These are phyloP conservation scores for Lepidocyrtoides sp. DNA, from an alignment of 2,888 invertebrate genomes.

Conservation along the genomic window DNA sequence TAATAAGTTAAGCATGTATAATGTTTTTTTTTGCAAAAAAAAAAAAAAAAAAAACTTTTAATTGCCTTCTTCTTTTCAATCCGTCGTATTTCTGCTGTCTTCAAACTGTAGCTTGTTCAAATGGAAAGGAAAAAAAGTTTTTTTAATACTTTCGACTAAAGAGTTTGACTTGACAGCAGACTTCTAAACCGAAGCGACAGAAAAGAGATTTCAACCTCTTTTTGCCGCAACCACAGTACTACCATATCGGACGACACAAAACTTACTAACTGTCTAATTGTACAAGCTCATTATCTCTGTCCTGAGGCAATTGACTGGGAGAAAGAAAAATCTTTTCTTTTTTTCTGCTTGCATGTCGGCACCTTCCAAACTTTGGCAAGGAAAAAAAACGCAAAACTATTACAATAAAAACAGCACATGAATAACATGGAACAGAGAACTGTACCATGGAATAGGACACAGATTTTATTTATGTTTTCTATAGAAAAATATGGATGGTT, in stretches of 20 bases:
- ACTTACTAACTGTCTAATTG: conserved; percentile 57
- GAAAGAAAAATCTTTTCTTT: not conserved
- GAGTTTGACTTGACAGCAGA: not conserved
- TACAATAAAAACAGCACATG: not conserved
- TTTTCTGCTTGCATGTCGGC: not conserved
- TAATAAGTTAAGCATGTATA: too few relatives aligned
- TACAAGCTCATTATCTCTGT: conserved; percentile 76
- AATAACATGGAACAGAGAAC: not conserved
- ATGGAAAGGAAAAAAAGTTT: conserved; percentile 49
- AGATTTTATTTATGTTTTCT: not conserved
- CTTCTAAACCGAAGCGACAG: not conserved
- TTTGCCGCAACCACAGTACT: not conserved
- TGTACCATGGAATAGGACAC: not conserved
- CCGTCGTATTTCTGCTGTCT: not conserved
- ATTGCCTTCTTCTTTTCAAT: conserved; percentile 46
- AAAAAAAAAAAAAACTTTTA: conserved; percentile 73
- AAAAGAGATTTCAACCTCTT: not conserved
- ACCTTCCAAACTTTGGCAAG: not conserved
- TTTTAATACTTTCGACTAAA: conserved; percentile 34
- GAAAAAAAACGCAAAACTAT: not conserved
- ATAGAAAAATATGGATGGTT: not conserved
- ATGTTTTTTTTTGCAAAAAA: too few relatives aligned
- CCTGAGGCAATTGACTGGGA: conserved; percentile 70
- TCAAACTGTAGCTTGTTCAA: conserved; percentile 54
- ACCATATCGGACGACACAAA: too few relatives aligned